These are phyloP conservation scores for Siderastrea siderea DNA, from an alignment of 92 coral and sea anemone species.

Conservation along the genomic window DNA sequence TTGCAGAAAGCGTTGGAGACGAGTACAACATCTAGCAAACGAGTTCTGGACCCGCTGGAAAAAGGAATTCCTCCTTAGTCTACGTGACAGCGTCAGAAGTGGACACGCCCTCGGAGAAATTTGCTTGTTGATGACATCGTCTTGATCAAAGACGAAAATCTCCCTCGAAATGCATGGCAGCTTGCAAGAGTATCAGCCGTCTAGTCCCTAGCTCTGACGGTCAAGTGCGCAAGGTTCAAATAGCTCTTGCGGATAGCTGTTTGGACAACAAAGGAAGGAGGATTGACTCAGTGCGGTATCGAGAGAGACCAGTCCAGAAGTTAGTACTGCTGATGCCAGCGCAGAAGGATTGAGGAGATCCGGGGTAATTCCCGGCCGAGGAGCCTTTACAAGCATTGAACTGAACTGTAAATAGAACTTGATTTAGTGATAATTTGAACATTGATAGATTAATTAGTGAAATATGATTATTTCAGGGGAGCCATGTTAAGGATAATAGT, in stretches of 20 bases:
- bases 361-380: slow-evolving; percentile 22
- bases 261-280: not conserved
- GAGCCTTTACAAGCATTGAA: slow-evolving; percentile 16
- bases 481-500: slow-evolving; percentile 20
- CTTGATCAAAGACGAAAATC: slow-evolving; percentile 41
- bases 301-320: slow-evolving; percentile 1
- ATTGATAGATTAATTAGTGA: slow-evolving; percentile 19
- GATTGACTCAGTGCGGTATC: not conserved
- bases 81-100: slow-evolving; percentile 51
- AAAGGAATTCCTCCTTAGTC: slow-evolving; percentile 8
- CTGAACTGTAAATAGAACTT: not conserved
- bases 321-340: not conserved
- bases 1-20: slow-evolving; percentile 30
- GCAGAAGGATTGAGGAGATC: not conserved
- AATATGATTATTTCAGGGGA: too few relatives aligned
- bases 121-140: slow-evolving; percentile 44
- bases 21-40: slow-evolving; percentile 39
- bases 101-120: slow-evolving; percentile 4
- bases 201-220: slow-evolving; percentile 62
- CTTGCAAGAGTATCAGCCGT: slow-evolving; percentile 47
- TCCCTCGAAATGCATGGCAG: slow-evolving; percentile 50
- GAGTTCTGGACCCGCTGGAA: slow-evolving; percentile 28
- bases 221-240: slow-evolving; percentile 32
- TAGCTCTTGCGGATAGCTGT: not conserved
- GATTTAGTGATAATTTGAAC: not conserved